phyloP scores from a whole-genome alignment of 2,113 vertebrate genomes.

The Elaphurus davidianus region DNA sequence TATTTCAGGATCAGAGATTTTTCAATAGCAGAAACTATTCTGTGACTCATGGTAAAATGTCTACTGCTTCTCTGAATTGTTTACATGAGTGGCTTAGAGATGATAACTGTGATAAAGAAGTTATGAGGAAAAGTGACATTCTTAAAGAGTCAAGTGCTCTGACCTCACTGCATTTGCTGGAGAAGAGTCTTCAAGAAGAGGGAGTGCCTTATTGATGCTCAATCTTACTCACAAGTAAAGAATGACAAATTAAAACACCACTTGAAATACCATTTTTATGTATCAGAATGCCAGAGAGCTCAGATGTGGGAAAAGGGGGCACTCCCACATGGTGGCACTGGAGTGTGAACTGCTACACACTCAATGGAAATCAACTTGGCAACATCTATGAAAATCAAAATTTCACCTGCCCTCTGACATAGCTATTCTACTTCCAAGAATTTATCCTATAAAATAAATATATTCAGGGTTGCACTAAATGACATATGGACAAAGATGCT shows the following conservation, averaged over 20 bases:
- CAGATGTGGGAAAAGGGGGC: neutral
- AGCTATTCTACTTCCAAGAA: neutral
- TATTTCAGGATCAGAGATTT: neutral
- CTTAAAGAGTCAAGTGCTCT: conserved; percentile 36
- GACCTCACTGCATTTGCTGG: conserved; percentile 9
- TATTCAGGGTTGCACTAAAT: neutral
- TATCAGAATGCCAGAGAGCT: conserved; percentile 10
- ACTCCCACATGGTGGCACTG: neutral
- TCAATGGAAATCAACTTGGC: neutral
- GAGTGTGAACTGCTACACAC: neutral
- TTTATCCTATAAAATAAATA: neutral
- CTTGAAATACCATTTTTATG: neutral
- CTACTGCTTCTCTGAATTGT: neutral
- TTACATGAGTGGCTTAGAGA: neutral
- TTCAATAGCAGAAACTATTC: neutral
- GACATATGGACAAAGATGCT: neutral
- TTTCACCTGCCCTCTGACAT: neutral
- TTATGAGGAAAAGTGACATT: conserved; percentile 46
- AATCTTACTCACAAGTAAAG: conserved; percentile 8
- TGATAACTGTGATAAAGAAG: neutral
- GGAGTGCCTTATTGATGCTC: neutral
- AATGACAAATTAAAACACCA: conserved; percentile 26
- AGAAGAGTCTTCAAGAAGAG: conserved; percentile 11
- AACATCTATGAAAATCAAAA: neutral
- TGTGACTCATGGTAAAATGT: neutral